These are phyloP conservation scores for Dromococcyx pavoninus DNA, from an alignment of 2,797 vertebrate species.

Conservation along the genomic window DNA sequence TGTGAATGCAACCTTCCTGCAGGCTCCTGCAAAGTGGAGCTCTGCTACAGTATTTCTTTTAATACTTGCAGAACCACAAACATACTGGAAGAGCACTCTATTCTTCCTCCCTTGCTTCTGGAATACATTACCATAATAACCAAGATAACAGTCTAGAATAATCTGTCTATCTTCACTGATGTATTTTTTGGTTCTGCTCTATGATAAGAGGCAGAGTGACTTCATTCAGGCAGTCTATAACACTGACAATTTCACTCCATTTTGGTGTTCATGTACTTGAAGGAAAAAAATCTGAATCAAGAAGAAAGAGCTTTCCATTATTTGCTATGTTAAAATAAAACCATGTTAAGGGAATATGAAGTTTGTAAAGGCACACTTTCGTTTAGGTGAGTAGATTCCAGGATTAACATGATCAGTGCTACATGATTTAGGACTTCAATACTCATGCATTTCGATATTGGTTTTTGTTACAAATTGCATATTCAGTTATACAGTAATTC, in stretches of 20 bases:
- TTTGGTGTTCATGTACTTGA: constrained; percentile 4
- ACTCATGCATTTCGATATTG: not conserved
- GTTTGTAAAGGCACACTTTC: not conserved
- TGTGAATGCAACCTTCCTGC: constrained; percentile 63
- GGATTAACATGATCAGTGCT: not conserved
- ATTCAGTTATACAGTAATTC: not conserved
- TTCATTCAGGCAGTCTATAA: constrained; percentile 6
- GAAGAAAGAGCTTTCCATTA: not conserved
- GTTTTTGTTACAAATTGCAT: not conserved
- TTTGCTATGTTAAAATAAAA: not conserved
- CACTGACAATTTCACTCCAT: constrained; percentile 6
- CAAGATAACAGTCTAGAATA: constrained; percentile 47
- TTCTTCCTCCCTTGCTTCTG: constrained; percentile 62
- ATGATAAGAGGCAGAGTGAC: constrained; percentile 16
- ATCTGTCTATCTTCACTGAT: constrained; percentile 47
- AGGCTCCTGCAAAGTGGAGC: constrained; percentile 63
- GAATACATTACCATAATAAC: constrained; percentile 65
- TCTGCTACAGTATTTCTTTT: constrained; percentile 48
- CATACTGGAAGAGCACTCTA: constrained; percentile 52
- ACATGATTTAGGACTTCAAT: not conserved
- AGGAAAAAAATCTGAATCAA: not conserved
- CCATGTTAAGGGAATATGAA: not conserved
- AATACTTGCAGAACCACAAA: constrained; percentile 58
- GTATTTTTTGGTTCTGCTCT: constrained; percentile 13
- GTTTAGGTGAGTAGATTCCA: not conserved